Evolutionary conservation across 2,888 invertebrate genomes (phyloP).

Genomic region (Colletes collaris): DNA sequence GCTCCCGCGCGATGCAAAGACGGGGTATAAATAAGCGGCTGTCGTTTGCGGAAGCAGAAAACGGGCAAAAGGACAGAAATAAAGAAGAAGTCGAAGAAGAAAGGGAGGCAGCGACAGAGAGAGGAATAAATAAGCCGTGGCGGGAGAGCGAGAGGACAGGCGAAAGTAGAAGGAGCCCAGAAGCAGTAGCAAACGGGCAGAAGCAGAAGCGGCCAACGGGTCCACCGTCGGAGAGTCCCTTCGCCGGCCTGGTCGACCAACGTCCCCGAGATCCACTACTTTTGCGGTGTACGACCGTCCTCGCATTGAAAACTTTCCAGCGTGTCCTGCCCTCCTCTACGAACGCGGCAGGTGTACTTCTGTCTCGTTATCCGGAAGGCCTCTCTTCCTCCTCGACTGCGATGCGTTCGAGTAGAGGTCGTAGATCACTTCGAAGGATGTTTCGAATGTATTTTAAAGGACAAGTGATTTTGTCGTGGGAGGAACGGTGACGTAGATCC

Average conservation of each 20-base stretch:
- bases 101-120: slow-evolving; percentile 78
- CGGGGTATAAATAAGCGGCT: slow-evolving; percentile 83
- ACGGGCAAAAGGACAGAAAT: slow-evolving; percentile 81
- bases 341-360: slow-evolving; percentile 67
- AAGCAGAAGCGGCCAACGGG: slow-evolving; percentile 44
- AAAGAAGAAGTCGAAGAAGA: slow-evolving; percentile 75
- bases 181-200: slow-evolving; percentile 43
- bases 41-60: slow-evolving; percentile 83
- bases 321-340: slow-evolving; percentile 60
- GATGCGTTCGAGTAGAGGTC: slow-evolving; percentile 36
- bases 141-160: slow-evolving; percentile 71
- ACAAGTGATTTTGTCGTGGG: slow-evolving; percentile 51
- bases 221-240: slow-evolving; percentile 52
- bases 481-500: slow-evolving; percentile 25
- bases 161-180: slow-evolving; percentile 53
- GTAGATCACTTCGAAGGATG: slow-evolving; percentile 54
- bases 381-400: slow-evolving; percentile 48
- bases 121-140: slow-evolving; percentile 80
- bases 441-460: slow-evolving; percentile 51
- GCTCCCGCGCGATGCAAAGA: slow-evolving; percentile 81
- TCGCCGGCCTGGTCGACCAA: slow-evolving; percentile 61
- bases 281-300: slow-evolving; percentile 74
- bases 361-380: slow-evolving; percentile 67
- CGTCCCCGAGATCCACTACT: slow-evolving; percentile 71
- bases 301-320: slow-evolving; percentile 70